These are phyloP conservation scores for Chaetogeoica ovagalla DNA, from an alignment of 2,888 invertebrate genomes.

Conservation along the genomic window DNA sequence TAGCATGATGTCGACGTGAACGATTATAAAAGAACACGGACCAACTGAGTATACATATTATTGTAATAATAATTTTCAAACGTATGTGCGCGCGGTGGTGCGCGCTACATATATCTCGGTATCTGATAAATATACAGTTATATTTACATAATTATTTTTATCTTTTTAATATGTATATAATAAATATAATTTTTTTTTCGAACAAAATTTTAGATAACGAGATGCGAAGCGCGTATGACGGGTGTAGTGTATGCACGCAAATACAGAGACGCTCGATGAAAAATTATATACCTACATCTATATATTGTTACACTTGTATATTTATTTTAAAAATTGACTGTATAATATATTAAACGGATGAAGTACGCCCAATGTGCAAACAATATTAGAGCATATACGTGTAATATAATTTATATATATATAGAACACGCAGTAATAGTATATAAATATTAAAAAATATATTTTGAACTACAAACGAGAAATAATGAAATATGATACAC, in stretches of 20 bases:
- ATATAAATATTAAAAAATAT: too few relatives aligned
- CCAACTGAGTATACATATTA: not conserved
- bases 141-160: conserved; percentile 23
- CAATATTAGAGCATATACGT: too few relatives aligned
- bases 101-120: not conserved
- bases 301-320: not conserved
- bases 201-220: not conserved
- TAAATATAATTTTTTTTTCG: not conserved
- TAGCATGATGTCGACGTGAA: conserved; percentile 3
- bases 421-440: too few relatives aligned
- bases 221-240: not conserved
- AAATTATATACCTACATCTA: not conserved
- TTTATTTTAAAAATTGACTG: not conserved
- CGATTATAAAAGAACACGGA: not conserved
- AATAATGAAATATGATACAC: too few relatives aligned
- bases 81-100: not conserved
- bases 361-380: too few relatives aligned
- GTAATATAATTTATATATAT: too few relatives aligned
- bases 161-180: conserved; percentile 5
- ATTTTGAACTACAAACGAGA: too few relatives aligned
- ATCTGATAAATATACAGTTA: conserved; percentile 10
- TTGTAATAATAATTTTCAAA: not conserved
- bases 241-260: too few relatives aligned
- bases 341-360: too few relatives aligned
- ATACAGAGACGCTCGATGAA: not conserved